phyloP scores from a whole-genome alignment of 2,888 invertebrate species.

The Orthonychiurus folsomi region DNA sequence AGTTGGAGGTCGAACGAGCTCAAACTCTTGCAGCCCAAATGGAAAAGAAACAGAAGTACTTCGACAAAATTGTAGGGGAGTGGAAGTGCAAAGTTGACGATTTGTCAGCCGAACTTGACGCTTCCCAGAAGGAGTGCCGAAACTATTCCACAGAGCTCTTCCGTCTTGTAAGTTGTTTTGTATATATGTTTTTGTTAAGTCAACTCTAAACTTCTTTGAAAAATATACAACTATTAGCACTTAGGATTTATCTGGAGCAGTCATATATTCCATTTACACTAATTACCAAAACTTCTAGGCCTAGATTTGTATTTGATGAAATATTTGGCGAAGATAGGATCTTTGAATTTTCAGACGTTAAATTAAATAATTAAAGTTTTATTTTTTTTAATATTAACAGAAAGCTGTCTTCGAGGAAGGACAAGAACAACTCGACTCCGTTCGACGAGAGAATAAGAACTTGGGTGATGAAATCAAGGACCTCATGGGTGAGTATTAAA shows the following conservation, averaged over 20 bases:
- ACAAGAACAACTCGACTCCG: slow-evolving; percentile 93
- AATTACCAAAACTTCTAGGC: too few relatives aligned
- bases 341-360: too few relatives aligned
- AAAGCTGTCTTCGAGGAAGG: slow-evolving; percentile 94
- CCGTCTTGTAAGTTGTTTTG: too few relatives aligned
- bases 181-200: too few relatives aligned
- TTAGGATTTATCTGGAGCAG: too few relatives aligned
- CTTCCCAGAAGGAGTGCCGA: slow-evolving; percentile 98
- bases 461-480: slow-evolving; percentile 85
- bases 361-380: too few relatives aligned
- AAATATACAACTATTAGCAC: too few relatives aligned
- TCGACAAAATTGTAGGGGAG: slow-evolving; percentile 99
- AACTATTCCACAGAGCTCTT: slow-evolving; percentile 99
- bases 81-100: slow-evolving; percentile 99
- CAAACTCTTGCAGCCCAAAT: slow-evolving; percentile 91
- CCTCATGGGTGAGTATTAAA: slow-evolving; percentile 4
- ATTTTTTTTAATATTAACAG: too few relatives aligned
- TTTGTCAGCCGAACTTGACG: slow-evolving; percentile 92
- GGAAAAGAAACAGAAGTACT: slow-evolving; percentile 99
- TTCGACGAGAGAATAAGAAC: slow-evolving; percentile 99
- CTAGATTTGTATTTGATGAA: too few relatives aligned
- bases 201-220: too few relatives aligned
- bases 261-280: too few relatives aligned
- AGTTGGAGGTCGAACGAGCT: slow-evolving; percentile 95
- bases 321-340: too few relatives aligned